phyloP scores from a whole-genome alignment of 2,113 vertebrate species.

The Corythornis madagascariensis region DNA sequence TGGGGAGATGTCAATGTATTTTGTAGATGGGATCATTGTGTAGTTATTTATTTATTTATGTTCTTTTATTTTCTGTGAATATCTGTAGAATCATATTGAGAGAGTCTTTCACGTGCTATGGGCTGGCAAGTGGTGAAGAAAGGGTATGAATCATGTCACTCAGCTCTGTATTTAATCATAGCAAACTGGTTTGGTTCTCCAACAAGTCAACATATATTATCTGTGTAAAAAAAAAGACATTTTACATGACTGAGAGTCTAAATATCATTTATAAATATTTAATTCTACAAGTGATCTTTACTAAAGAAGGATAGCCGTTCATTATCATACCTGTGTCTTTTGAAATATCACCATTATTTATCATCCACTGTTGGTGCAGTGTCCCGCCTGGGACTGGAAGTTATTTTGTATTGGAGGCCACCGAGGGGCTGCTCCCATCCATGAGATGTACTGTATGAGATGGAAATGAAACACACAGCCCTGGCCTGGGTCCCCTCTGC shows the following conservation, averaged over 20 bases:
- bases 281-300: conserved; percentile 72
- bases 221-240: conserved; percentile 67
- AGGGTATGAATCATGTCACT: conserved; percentile 64
- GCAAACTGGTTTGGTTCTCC: conserved; percentile 69
- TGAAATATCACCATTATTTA: conserved; percentile 75
- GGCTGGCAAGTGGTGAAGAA: conserved; percentile 25
- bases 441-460: not conserved
- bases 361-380: conserved; percentile 56
- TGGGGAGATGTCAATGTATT: not conserved
- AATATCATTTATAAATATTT: conserved; percentile 79
- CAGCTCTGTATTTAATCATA: conserved; percentile 61
- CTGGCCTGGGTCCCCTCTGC: not conserved
- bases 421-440: rapidly evolving
- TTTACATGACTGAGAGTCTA: conserved; percentile 65
- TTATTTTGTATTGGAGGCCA: conserved; percentile 17
- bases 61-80: not conserved
- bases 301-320: conserved; percentile 72
- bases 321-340: conserved; percentile 71
- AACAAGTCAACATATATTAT: conserved; percentile 74
- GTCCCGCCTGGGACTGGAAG: conserved; percentile 4
- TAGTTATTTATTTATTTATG: not conserved
- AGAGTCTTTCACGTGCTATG: not conserved
- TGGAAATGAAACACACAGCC: not conserved
- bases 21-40: not conserved
- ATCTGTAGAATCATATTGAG: not conserved